Evolutionary conservation across 2,888 invertebrate species (phyloP), one percentile per base, ranked within the genome.

Genomic region (Hydriomena furcata): DNA sequence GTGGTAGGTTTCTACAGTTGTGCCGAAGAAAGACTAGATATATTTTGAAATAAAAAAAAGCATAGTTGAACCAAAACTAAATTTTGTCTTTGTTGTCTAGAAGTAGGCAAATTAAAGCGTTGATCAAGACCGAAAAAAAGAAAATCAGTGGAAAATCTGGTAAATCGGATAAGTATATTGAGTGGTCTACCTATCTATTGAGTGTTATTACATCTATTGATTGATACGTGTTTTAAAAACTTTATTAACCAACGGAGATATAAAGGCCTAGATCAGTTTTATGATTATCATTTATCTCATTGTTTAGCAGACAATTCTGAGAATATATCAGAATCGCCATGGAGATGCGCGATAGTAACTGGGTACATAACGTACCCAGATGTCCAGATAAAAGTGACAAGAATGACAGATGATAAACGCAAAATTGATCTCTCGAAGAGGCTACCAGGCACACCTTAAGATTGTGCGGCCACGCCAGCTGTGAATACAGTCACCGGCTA

Each of bases 361-460:
- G 20, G 17, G 4, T 21, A 35, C 5, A 5, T n/a, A n/a, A n/a
- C n/a, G n/a, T 24, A 43, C 24, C n/a, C 8, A 38, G 24, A 48
- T 52, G 25, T 56, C 51, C 44, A 54, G 63, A 62, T 63, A 59
- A 41, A 54, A 25, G 10, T 57, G 61, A 67, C 65, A 74, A 65
- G 55, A 49, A 65, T 68, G 67, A 64, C 52, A 58, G 57, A 60
- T 55, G 60, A 61, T 52, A 59, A 57, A 53, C 55, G 65, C 61
- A 56, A 61, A 64, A 61, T 66, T 34, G 63, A 60, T 60, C 49
- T 61, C 54, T 36, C 27, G 3, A 17, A 42, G 12, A 51, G 46
- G 63, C 52, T 55, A 60, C 63, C 60, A 60, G 73, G 65, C 73
- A 65, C 73, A 60, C 76, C 77, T 74, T 67, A 61, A 42, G 69